These are phyloP conservation scores for Calyptommatus sinebrachiatus DNA, from an alignment of 2,113 vertebrate species.

Conservation along the genomic window DNA sequence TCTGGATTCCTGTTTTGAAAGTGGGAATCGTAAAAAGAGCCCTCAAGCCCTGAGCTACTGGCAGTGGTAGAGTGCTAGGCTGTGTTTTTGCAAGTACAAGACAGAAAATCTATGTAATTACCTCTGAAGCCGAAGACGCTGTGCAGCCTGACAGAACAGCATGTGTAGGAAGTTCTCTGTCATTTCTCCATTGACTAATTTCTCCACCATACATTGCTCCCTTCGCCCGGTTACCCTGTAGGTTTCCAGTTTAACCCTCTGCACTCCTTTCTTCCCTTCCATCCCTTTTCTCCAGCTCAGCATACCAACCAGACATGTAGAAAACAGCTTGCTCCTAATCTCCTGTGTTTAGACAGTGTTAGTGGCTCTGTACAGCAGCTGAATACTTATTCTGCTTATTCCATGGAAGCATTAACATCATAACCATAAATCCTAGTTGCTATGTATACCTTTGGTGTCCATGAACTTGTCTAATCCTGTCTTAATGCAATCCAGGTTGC, in stretches of 20 bases:
- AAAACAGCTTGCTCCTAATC: too few species aligned
- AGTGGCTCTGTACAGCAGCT: not conserved
- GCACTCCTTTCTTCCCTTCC: not conserved
- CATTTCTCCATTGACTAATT: constrained; percentile 81
- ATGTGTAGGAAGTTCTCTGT: constrained; percentile 88
- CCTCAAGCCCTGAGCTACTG: constrained; percentile 84
- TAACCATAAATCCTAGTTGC: too few species aligned
- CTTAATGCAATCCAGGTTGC: too few species aligned
- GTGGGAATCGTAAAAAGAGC: constrained; percentile 72
- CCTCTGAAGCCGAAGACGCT: constrained; percentile 96
- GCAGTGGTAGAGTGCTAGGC: constrained; percentile 86
- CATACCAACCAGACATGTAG: not conserved
- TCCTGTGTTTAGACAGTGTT: not conserved
- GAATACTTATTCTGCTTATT: not conserved
- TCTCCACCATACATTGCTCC: constrained; percentile 61
- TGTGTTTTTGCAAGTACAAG: constrained; percentile 97
- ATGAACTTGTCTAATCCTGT: too few species aligned
- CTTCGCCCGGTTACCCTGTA: not conserved
- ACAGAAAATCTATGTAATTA: constrained; percentile 99
- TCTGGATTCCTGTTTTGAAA: constrained; percentile 31
- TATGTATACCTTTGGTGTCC: too few species aligned
- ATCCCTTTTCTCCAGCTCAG: not conserved
- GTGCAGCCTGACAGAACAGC: constrained; percentile 88
- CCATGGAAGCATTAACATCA: not conserved
- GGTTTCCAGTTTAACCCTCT: constrained; percentile 56